These are phyloP conservation scores for Amblyraja radiata DNA, from an alignment of 2,797 vertebrate species.

Conservation along the genomic window DNA sequence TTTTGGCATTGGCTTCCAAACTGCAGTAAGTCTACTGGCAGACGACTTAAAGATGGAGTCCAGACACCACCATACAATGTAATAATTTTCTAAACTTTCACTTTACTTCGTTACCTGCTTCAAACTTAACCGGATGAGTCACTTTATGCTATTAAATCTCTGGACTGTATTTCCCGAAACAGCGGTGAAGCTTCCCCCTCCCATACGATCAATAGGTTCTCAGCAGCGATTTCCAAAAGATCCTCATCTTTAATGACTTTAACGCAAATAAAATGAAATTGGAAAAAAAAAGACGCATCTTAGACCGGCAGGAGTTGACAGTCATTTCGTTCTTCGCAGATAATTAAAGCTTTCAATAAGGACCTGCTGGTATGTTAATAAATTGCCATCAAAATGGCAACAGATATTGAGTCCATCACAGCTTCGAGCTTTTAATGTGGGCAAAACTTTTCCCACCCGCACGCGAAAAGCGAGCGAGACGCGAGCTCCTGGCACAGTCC, in stretches of 20 bases:
- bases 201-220: not conserved
- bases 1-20: slow-evolving; percentile 30
- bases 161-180: not conserved
- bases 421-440: not conserved
- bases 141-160: not conserved
- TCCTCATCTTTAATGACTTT: not conserved
- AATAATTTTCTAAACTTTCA: not conserved
- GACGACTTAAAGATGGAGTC: not conserved
- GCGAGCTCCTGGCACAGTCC: not conserved
- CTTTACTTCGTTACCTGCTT: not conserved
- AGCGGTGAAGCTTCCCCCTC: not conserved
- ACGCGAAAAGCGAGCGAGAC: not conserved
- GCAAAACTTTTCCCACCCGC: not conserved
- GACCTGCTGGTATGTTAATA: not conserved
- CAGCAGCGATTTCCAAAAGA: not conserved
- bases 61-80: not conserved
- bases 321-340: not conserved
- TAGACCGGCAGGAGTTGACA: not conserved
- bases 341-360: not conserved
- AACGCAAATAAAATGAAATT: too few relatives aligned
- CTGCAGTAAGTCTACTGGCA: slow-evolving; percentile 25
- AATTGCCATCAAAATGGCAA: not conserved
- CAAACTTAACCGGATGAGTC: not conserved
- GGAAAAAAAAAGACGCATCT: too few relatives aligned
- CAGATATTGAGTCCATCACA: not conserved